Base-by-base conservation (phyloP, 92 coral and sea anemone genomes). In the Muricea muricata region DNA sequence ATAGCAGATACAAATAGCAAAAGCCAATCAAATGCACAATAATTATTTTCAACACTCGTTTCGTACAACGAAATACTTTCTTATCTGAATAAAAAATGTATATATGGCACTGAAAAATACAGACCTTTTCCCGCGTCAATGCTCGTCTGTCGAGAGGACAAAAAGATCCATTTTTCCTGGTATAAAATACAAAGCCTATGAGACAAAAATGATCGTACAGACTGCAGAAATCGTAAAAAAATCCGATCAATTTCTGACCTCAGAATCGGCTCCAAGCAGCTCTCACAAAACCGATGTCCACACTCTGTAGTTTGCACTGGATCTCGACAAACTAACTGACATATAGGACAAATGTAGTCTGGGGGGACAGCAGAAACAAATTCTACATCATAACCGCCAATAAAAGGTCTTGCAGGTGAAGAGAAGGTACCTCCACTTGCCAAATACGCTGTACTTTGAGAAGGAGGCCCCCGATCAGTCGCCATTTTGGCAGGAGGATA, bases 271-370 rank as follows among this genome's bases (percentile, higher is more conserved):
- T 97, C 99, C 14, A 97, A 86, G 80, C 99, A 97, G 7, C 98
- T 90, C 78, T 97, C 99, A 56, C 99, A 97, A 72, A 97, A 97
- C 0, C 99, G 98, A 89, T 97, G 99, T 9, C 99, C 99, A 63
- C 99, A 97, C 46, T 97, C 99, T 29, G 98, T 76, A 7, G 99
- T 97, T 74, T 97, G 99, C n/a, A 97, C 99, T 8, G 99, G 99
- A 88, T 97, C 99, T 21, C 99, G 90, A 69, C 94, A 97, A 48
- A 97, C 97, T n/a, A 97, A 92, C 60, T 97, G 99, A 83, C 99
- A 97, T 47, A 97, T 97, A 30, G 99, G 99, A 34, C 99, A 97
- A 37, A 92, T 91, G 76, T 97, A 97, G 83, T 97, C 99, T 11
- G 88, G 80, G 58, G 88, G 90, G 55, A 97, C 86, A 68, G 94